These are phyloP conservation scores for Rhineura floridana DNA, from an alignment of 2,113 vertebrate species.

Conservation along the genomic window DNA sequence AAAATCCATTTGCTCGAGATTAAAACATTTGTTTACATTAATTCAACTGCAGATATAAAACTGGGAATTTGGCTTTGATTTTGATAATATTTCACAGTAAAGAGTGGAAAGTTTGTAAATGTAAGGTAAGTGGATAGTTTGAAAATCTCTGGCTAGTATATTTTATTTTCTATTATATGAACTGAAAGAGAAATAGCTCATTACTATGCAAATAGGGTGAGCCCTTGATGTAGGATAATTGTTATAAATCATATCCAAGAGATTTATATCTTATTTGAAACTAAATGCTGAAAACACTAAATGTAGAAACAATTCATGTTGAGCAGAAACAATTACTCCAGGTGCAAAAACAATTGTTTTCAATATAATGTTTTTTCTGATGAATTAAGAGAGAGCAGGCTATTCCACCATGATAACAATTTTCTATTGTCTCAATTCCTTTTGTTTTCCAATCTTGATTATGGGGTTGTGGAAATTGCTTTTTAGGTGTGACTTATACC, in stretches of 20 bases:
- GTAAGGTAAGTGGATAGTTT: not conserved
- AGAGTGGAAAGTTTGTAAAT: not conserved
- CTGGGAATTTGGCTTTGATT: not conserved
- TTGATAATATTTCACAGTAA: not conserved
- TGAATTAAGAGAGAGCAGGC: conserved; percentile 26
- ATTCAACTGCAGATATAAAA: not conserved
- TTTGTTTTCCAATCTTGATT: conserved; percentile 35
- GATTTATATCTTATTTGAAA: not conserved
- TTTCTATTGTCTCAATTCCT: conserved; percentile 28
- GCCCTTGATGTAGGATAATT: conserved; percentile 28
- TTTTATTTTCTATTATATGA: not conserved
- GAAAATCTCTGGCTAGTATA: not conserved
- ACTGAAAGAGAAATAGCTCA: conserved; percentile 17
- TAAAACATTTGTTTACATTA: not conserved
- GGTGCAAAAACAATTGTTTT: conserved; percentile 33
- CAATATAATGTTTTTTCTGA: not conserved
- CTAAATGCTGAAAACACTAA: conserved; percentile 25
- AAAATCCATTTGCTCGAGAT: not conserved
- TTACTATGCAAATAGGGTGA: conserved; percentile 28
- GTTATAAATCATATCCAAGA: conserved; percentile 29
- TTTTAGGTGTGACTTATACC: not conserved
- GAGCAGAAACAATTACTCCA: not conserved
- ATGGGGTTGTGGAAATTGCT: conserved; percentile 3
- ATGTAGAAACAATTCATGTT: conserved; percentile 13
- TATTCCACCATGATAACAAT: conserved; percentile 16